Evolutionary conservation across 2,113 vertebrate genomes (phyloP), one percentile per base, ranked within the genome.

Genomic region (Reinhardtius hippoglossoides): DNA sequence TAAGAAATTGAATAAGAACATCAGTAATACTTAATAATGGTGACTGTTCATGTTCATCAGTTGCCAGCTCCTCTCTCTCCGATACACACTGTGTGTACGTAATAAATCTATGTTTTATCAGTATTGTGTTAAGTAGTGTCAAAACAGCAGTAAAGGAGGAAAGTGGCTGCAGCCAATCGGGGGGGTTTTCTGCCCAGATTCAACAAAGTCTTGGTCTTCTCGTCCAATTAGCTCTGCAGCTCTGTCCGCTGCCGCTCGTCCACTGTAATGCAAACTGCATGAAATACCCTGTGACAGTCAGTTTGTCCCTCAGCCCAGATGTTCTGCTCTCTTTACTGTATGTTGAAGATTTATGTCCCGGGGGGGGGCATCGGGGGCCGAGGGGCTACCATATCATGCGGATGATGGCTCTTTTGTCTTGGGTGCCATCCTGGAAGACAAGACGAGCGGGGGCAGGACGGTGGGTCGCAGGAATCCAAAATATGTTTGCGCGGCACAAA

Each of bases 311-410:
- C 83, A 70, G 79, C 64, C 86, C 87, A 90, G 85, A 88, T 89
- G 85, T 90, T 83, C 73, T 31, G 74, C 83, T 83, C 67, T 59
- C 77, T 71, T 58, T 10, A 88, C 88, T 91, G 89, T 90, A 87
- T 27, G 71, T 59, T 70, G 67, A 73, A 89, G 85, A 86, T 86
- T 90, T 76, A 78, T 86, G 86, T 88, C 77, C 75, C 81, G 9
- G 55, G 55, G 9, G 55, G 55, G 55, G 55, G 55, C 7, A 21
- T 7, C 23, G 21, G 74, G 75, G 75, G 64, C 59, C 31, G 70
- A 72, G 87, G 91, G 86, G 84, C 78, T 3, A 82, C 84, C 87
- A 58, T 84, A 80, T 91, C 87, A 84, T 76, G 74, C 9, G 37
- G 56, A 69, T 15, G 44, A 46, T 15, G 44, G 44, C 77, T 83